Evolutionary conservation across 2,113 vertebrate species (phyloP), one percentile per base, ranked within the genome.

Genomic region (Hydrolagus affinis): DNA sequence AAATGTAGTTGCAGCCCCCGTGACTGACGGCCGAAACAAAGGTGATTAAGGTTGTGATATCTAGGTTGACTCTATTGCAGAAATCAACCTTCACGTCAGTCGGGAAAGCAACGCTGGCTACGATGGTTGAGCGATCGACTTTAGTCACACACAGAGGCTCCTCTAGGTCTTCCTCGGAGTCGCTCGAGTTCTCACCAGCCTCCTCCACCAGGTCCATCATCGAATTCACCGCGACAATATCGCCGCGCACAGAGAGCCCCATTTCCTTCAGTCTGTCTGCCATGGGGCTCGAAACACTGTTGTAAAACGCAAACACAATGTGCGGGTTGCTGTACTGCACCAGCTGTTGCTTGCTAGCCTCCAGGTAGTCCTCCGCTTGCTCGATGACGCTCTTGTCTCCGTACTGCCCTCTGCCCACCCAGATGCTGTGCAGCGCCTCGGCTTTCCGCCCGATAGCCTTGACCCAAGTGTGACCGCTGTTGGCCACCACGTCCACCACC

Each of bases 381-480:
- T 94, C 90, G 28, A 97, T 91, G 83, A 98, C 73, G 15, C 96
- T 98, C 88, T 96, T 97, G 91, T 98, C 96, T 0, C 98, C 97
- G 76, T 98, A 99, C 78, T 98, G 97, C n/a, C 97, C 97, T 64
- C 96, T 92, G 25, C 98, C 98, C 86, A 96, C 92, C 97, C 97
- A 99, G 89, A 99, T 98, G 88, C 96, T 98, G 89, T 99, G 98
- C 59, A 99, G 90, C 0, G 97, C 97, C 91, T 98, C 96, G 0
- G 97, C 97, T 88, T 99, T 99, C 2, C 97, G 93, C 19, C 97
- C 96, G 0, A 99, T 95, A 0, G 97, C 96, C 89, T 99, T 99
- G 86, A 99, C 96, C 98, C 98, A 99, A 0, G 96, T 97, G 87
- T 94, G 96, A 0, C 98, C 97, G 1, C 91, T 90, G 0, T 96